phyloP scores from a whole-genome alignment of 2,797 vertebrate genomes.

The Enteromius radiatus region DNA sequence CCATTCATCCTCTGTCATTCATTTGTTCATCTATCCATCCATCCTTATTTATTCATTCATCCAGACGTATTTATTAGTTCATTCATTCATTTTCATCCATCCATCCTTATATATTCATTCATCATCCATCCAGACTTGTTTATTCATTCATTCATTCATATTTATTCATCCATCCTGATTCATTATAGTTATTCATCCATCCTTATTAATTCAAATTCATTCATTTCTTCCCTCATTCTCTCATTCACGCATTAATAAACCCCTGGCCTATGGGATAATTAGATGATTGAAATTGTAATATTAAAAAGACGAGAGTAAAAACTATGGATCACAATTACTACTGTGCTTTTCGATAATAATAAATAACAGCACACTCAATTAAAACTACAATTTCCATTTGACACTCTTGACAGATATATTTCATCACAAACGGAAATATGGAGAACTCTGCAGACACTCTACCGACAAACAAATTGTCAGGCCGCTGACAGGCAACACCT shows the following conservation, averaged over 20 bases:
- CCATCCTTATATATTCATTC: too few relatives aligned
- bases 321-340: neutral
- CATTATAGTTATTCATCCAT: too few relatives aligned
- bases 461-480: conserved; percentile 49
- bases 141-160: too few relatives aligned
- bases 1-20: too few relatives aligned
- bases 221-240: neutral
- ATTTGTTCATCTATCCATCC: too few relatives aligned
- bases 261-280: neutral
- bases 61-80: too few relatives aligned
- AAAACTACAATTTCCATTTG: neutral
- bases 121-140: too few relatives aligned
- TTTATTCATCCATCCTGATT: too few relatives aligned
- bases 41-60: too few relatives aligned
- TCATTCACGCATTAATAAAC: neutral
- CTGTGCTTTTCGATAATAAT: neutral
- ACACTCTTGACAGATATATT: neutral
- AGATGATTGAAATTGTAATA: neutral
- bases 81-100: too few relatives aligned
- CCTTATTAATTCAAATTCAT: neutral
- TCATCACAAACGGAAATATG: conserved; percentile 26
- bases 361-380: neutral
- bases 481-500: conserved; percentile 54
- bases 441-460: conserved; percentile 13
- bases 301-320: neutral